These are phyloP conservation scores for Lepidurus packardi DNA, from an alignment of 1,140 invertebrate genomes.

Conservation along the genomic window DNA sequence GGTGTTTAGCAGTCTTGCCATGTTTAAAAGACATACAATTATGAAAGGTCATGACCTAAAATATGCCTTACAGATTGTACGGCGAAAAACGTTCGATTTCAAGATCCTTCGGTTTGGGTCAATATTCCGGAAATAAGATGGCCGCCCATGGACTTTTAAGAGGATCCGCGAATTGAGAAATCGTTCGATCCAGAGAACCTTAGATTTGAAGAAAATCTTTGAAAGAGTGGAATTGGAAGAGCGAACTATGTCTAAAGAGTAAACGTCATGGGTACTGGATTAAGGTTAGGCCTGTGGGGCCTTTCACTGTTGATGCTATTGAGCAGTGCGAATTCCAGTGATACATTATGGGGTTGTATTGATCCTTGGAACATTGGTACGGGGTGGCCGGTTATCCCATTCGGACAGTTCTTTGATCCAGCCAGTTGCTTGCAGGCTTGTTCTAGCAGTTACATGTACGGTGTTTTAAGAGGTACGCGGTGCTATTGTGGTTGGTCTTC, in stretches of 20 bases:
- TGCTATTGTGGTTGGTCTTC: slow-evolving; percentile 15
- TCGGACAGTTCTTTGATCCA: neutral
- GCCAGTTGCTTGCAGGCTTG: neutral
- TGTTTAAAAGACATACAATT: no score
- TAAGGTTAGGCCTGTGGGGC: neutral
- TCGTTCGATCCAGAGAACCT: neutral
- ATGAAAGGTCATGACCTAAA: no score
- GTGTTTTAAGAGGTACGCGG: neutral
- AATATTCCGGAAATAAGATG: neutral
- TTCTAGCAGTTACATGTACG: slow-evolving; percentile 16
- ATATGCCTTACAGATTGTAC: no score
- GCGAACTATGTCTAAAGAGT: no score
- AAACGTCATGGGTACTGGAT: neutral
- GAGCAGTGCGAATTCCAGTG: neutral
- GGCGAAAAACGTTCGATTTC: no score
- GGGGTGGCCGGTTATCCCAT: neutral
- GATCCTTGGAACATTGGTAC: neutral
- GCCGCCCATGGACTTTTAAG: neutral
- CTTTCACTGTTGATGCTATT: neutral
- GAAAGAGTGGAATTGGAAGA: no score
- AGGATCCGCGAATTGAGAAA: neutral
- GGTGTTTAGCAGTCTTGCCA: no score
- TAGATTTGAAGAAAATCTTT: no score
- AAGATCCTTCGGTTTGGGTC: no score
- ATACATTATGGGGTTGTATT: neutral